Evolutionary conservation across 2,888 invertebrate genomes (phyloP).

Genomic region (Nezara viridula): DNA sequence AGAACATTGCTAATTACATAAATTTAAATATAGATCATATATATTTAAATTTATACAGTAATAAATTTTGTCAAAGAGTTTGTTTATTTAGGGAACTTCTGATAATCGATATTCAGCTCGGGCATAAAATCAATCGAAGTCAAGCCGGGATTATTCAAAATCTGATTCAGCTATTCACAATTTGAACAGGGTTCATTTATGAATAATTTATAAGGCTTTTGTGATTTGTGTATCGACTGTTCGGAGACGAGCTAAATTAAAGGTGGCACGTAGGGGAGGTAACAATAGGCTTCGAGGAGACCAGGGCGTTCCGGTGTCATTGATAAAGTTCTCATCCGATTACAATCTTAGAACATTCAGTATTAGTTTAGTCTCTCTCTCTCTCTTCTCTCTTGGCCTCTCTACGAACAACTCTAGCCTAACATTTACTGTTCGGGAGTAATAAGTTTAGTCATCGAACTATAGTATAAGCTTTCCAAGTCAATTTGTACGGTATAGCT

Average conservation of each 20-base stretch:
- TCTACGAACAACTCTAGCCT: neutral
- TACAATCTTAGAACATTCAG: neutral
- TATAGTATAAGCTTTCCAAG: neutral
- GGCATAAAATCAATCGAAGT: slow-evolving; percentile 5
- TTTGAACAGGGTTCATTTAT: neutral
- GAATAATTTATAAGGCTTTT: slow-evolving; percentile 41
- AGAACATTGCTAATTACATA: too few relatives aligned
- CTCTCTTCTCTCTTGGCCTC: neutral
- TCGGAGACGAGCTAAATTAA: neutral
- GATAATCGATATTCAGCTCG: neutral
- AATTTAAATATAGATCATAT: too few relatives aligned
- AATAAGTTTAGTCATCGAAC: neutral
- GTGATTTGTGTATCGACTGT: slow-evolving; percentile 18
- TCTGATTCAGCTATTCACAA: slow-evolving; percentile 14
- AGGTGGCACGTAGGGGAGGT: neutral
- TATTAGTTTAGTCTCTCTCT: neutral
- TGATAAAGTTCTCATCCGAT: slow-evolving; percentile 11
- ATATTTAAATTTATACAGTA: neutral
- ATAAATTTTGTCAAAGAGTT: neutral
- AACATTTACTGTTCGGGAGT: neutral
- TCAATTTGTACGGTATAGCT: neutral
- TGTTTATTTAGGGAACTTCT: neutral
- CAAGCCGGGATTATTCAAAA: neutral
- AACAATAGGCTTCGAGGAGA: neutral
- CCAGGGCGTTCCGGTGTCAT: neutral